These are phyloP conservation scores for Phalacrocorax brasilianus DNA, from an alignment of 2,113 vertebrate genomes.

Conservation along the genomic window DNA sequence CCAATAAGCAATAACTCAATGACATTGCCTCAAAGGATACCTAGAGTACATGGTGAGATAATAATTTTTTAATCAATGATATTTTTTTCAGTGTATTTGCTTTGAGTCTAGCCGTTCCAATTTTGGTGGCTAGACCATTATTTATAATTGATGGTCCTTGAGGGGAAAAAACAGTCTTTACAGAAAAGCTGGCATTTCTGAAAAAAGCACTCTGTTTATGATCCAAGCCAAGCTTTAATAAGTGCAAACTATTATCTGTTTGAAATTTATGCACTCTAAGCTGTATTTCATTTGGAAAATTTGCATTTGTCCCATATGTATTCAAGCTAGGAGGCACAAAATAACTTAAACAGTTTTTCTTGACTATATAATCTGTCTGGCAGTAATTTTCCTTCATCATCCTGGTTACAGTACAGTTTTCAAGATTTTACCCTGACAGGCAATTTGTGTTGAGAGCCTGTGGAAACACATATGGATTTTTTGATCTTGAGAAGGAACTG, in stretches of 20 bases:
- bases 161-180: conserved; percentile 12
- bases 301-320: conserved; percentile 67
- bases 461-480: conserved; percentile 41
- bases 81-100: conserved; percentile 29
- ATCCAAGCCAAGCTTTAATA: conserved; percentile 63
- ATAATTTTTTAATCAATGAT: conserved; percentile 36
- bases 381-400: conserved; percentile 71
- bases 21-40: background rate
- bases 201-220: conserved; percentile 30
- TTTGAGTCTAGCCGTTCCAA: background rate
- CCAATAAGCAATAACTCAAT: background rate
- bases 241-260: conserved; percentile 57
- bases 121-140: conserved; percentile 36
- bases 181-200: conserved; percentile 37
- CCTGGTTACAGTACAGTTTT: conserved; percentile 43
- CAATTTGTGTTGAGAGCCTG: conserved; percentile 51
- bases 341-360: conserved; percentile 49
- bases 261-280: conserved; percentile 63
- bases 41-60: background rate
- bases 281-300: conserved; percentile 68
- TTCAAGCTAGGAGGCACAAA: conserved; percentile 65
- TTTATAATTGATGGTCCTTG: conserved; percentile 60
- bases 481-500: background rate
- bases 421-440: conserved; percentile 25
- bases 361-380: conserved; percentile 47